Conservation (phyloP, 92 coral and sea anemone genomes). For the Palythoa grandis region DNA sequence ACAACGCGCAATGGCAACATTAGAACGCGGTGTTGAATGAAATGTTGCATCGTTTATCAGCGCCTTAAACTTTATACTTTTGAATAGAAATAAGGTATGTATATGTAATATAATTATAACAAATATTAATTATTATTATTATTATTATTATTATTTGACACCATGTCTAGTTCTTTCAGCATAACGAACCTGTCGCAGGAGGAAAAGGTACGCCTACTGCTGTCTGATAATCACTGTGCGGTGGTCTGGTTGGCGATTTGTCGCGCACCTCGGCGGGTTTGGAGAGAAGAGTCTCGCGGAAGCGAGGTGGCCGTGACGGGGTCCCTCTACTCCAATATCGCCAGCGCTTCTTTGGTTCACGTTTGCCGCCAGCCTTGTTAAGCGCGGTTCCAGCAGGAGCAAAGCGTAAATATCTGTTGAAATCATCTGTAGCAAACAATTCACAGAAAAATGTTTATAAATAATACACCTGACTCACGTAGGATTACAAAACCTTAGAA, state of each 20-base stretch:
- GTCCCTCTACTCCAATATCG: constrained; percentile 88
- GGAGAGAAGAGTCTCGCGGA: constrained; percentile 85
- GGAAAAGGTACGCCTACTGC: constrained; percentile 92
- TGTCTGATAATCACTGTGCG: constrained; percentile 89
- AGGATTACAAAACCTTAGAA: neutral
- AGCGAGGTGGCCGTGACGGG: constrained; percentile 81
- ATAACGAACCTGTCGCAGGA: constrained; percentile 74
- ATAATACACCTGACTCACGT: neutral
- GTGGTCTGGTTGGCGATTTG: constrained; percentile 73
- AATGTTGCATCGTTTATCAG: no score
- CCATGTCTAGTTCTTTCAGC: neutral
- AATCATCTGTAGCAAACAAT: constrained; percentile 46
- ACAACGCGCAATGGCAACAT: no score
- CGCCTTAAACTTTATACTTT: no score
- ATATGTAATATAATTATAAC: no score
- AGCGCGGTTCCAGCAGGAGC: constrained; percentile 70
- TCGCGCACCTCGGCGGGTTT: constrained; percentile 84
- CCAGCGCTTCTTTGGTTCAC: constrained; percentile 87
- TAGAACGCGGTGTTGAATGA: no score
- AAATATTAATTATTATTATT: no score
- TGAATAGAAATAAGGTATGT: no score
- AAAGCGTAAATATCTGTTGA: constrained; percentile 56
- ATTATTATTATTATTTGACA: no score
- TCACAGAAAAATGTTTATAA: neutral
- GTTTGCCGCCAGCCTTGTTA: constrained; percentile 77